Evolutionary conservation across 2,113 vertebrate species (phyloP), one percentile per base, ranked within the genome.

Genomic region (Sterna hirundo): DNA sequence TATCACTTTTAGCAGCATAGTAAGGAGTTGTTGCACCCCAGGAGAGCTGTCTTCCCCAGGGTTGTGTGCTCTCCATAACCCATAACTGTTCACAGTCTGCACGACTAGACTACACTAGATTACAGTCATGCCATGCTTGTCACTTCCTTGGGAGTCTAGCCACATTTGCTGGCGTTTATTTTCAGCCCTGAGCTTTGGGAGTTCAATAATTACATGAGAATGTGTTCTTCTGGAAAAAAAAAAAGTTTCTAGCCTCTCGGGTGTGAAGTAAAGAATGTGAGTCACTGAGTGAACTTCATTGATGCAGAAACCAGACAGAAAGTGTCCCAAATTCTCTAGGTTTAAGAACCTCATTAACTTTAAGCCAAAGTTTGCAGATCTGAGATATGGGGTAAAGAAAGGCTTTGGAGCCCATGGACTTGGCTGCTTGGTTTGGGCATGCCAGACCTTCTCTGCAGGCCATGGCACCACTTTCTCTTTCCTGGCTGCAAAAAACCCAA

Each of bases 181-280:
- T 96, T 95, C 96, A 92, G 92, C 88, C 90, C 76, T 78, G 42
- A 95, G 95, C 64, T 94, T 83, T 88, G 76, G 64, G 84, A 94
- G 68, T 91, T 95, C 90, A 95, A 71, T 94, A 97, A 97, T 95
- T 94, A 95, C n/a, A 94, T 62, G 90, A 74, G 62, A 96, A 95
- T 69, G 82, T 94, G 57, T 64, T 93, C 86, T 62, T 88, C 64
- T 64, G 46, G 13, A n/a, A 6, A 11, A 34, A 42, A 60, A 79
- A 78, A 75, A 80, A 81, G 57, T 86, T 94, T 91, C 91, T 90
- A 96, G 82, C 89, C 91, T 96, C 82, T 68, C 26, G 84, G 75
- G 85, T 97, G 96, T 96, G 96, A 97, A 97, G 71, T 94, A 95
- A 97, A 94, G 94, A 94, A 66, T 72, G 84, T 97, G 95, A 96